Evolutionary conservation across 2,888 invertebrate genomes (phyloP).

Genomic region (Acanthosepion pharaonis): DNA sequence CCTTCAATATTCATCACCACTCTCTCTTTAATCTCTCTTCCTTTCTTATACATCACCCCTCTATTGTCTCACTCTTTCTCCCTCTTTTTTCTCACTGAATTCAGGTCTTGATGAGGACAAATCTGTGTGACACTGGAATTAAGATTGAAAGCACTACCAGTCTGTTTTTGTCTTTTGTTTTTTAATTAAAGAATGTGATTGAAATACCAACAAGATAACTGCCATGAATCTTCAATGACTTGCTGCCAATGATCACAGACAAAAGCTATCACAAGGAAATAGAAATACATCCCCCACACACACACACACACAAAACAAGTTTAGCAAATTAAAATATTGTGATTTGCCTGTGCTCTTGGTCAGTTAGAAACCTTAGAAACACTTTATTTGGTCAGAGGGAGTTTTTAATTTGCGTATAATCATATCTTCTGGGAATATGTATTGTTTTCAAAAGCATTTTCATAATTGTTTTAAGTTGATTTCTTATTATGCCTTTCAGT

Average conservation of each 20-base stretch:
- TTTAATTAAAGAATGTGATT: slow-evolving; percentile 4
- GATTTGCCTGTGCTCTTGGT: not conserved
- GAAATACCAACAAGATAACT: not conserved
- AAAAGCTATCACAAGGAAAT: not conserved
- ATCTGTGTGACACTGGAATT: slow-evolving; percentile 33
- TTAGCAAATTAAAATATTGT: not conserved
- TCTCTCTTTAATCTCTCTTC: not conserved
- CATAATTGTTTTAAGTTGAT: too few species aligned
- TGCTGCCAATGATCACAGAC: not conserved
- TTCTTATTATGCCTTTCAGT: too few species aligned
- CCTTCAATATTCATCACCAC: not conserved
- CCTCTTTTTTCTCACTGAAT: not conserved
- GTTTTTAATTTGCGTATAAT: not conserved
- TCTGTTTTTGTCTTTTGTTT: slow-evolving; percentile 18
- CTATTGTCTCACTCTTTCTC: not conserved
- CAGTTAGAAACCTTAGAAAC: not conserved
- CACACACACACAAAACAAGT: not conserved
- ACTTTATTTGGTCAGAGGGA: not conserved
- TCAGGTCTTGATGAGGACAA: not conserved
- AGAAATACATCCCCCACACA: not conserved
- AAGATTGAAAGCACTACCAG: not conserved
- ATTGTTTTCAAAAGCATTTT: not conserved
- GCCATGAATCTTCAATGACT: not conserved
- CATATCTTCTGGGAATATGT: not conserved
- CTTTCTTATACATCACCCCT: not conserved